Evolutionary conservation across 2,113 vertebrate genomes (phyloP).

Genomic region (Raja brachyura): DNA sequence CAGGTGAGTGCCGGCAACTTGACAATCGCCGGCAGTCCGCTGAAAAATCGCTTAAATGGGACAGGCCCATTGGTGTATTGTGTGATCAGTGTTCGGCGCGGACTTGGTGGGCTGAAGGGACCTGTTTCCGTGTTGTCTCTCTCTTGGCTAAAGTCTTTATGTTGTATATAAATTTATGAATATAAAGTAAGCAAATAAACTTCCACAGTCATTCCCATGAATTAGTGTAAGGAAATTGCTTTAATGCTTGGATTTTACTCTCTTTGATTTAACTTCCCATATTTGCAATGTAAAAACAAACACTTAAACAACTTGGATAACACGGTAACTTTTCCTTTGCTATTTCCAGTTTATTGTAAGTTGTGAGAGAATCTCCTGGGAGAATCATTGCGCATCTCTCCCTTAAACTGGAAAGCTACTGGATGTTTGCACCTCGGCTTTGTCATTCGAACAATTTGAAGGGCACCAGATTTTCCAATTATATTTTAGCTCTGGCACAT

Average conservation of each 20-base stretch:
- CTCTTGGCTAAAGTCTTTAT: too few species aligned
- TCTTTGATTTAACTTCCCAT: neutral
- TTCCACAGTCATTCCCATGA: neutral
- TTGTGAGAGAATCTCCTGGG: neutral
- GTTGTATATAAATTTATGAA: neutral
- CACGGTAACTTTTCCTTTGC: neutral
- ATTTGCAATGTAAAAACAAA: neutral
- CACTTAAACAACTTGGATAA: neutral
- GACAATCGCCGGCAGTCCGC: too few species aligned
- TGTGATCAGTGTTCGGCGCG: too few species aligned
- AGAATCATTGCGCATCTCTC: neutral
- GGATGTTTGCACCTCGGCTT: neutral
- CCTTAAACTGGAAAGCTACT: neutral
- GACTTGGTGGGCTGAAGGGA: too few species aligned
- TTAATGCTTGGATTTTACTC: neutral
- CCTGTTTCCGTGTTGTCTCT: too few species aligned
- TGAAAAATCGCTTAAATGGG: too few species aligned
- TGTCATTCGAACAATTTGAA: too few species aligned
- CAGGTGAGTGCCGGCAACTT: too few species aligned
- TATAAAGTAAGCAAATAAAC: neutral
- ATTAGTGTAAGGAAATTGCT: neutral
- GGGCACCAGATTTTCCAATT: neutral
- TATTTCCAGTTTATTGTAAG: neutral
- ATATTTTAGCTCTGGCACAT: neutral
- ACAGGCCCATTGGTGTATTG: too few species aligned